Conservation (phyloP, 2,113 vertebrate species). For the Physeter macrocephalus region DNA sequence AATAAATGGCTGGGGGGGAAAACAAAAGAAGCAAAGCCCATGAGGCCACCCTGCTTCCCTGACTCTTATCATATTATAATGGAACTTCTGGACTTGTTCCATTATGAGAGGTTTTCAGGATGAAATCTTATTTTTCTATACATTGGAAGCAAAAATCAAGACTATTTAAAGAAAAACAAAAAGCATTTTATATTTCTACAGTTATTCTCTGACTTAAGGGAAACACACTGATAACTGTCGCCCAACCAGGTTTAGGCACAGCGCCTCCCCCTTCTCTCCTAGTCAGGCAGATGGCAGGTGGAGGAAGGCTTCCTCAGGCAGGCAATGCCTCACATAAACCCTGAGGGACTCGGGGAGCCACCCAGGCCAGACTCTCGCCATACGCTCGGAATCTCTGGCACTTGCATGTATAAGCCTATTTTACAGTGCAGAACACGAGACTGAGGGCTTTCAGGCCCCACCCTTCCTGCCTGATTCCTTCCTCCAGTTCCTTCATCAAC, state of each 20-base stretch:
- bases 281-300: too few species aligned
- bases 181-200: not conserved
- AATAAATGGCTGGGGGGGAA: too few species aligned
- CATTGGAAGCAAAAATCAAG: not conserved
- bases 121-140: slow-evolving; percentile 10
- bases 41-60: not conserved
- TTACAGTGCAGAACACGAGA: not conserved
- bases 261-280: not conserved
- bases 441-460: not conserved
- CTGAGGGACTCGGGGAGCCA: not conserved
- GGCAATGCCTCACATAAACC: not conserved
- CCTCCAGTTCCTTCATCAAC: not conserved
- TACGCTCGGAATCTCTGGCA: not conserved
- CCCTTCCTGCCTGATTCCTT: not conserved
- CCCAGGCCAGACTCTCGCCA: not conserved
- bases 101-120: not conserved
- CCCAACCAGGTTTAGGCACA: not conserved
- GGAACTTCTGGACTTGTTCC: not conserved
- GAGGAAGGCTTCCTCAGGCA: not conserved
- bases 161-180: not conserved
- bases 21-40: not conserved
- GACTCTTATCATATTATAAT: not conserved
- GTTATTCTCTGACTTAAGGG: not conserved
- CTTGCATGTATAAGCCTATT: not conserved
- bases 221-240: not conserved